A percentile compares a stretch with the other conserved stretches of the same genome.
phyloP scores from a whole-genome alignment of 2,888 invertebrate species.

The Drosophila nigricruria region DNA sequence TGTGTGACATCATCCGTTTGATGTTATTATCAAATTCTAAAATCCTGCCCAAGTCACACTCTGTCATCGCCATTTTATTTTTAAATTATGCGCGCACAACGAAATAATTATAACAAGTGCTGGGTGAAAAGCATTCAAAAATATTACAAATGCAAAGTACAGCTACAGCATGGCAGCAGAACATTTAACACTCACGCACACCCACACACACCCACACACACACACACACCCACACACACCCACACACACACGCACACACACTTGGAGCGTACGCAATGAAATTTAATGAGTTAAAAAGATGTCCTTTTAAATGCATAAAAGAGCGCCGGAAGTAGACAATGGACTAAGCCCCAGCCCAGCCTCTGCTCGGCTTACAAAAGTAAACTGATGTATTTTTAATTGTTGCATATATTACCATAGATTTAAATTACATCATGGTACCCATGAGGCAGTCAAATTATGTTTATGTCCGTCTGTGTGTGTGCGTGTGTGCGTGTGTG shows the following conservation, averaged over 20 bases:
- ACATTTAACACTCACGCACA: conserved; percentile 13
- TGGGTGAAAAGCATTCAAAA: conserved; percentile 28
- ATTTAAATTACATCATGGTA: conserved; percentile 64
- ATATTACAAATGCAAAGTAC: conserved; percentile 44
- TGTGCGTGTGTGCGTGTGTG: neutral
- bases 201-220: neutral
- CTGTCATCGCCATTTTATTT: conserved; percentile 31
- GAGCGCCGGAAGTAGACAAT: conserved; percentile 20
- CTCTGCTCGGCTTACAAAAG: conserved; percentile 28
- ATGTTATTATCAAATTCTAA: conserved; percentile 33
- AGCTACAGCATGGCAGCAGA: conserved; percentile 28
- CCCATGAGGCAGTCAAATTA: conserved; percentile 19
- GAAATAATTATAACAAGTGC: conserved; percentile 48
- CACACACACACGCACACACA: conserved; percentile 5
- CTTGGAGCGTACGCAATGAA: conserved; percentile 48
- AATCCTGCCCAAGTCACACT: conserved; percentile 6
- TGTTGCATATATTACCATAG: conserved; percentile 78
- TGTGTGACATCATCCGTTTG: conserved; percentile 64
- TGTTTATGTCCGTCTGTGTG: neutral
- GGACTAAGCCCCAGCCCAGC: neutral
- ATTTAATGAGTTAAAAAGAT: conserved; percentile 71
- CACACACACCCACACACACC: too few relatives aligned
- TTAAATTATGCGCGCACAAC: conserved; percentile 59
- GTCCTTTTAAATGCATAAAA: conserved; percentile 40
- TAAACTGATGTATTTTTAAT: conserved; percentile 76